Evolutionary conservation across 2,888 invertebrate genomes (phyloP).

Genomic region (Lithophane ornitopus): DNA sequence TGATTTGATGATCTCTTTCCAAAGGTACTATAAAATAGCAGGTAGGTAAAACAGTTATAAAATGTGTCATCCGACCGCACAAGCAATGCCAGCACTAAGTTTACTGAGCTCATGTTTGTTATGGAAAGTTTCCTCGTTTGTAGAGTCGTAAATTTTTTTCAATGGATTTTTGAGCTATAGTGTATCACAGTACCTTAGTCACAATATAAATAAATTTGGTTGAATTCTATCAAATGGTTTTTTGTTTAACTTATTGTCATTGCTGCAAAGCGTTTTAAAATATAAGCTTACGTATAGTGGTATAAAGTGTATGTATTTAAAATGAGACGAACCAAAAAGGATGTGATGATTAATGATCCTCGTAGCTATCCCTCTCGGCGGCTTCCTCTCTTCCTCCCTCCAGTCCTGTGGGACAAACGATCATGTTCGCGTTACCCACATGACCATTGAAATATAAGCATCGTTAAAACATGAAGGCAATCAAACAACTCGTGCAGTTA

Average conservation of each 20-base stretch:
- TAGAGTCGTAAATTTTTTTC: not conserved
- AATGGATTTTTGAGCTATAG: not conserved
- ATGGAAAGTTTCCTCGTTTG: not conserved
- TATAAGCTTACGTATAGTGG: slow-evolving; percentile 22
- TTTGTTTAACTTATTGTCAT: not conserved
- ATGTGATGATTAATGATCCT: slow-evolving; percentile 90
- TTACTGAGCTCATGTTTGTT: not conserved
- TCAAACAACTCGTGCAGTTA: slow-evolving; percentile 62
- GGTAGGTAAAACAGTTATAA: not conserved
- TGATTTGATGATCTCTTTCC: not conserved
- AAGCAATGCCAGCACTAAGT: slow-evolving; percentile 11
- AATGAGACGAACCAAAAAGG: slow-evolving; percentile 84
- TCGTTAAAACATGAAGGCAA: slow-evolving; percentile 47
- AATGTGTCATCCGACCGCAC: not conserved
- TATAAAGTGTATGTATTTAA: slow-evolving; percentile 38
- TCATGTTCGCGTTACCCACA: slow-evolving; percentile 59
- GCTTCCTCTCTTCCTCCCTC: slow-evolving; percentile 89
- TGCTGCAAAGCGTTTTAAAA: slow-evolving; percentile 16
- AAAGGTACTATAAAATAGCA: not conserved
- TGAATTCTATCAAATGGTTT: not conserved
- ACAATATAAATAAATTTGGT: no score
- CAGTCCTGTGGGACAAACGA: slow-evolving; percentile 83
- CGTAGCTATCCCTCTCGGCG: slow-evolving; percentile 89
- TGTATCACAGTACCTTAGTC: not conserved
- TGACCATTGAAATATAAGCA: slow-evolving; percentile 44